Conservation (phyloP, 1,140 invertebrate species). For the Odontomachus brunneus region DNA sequence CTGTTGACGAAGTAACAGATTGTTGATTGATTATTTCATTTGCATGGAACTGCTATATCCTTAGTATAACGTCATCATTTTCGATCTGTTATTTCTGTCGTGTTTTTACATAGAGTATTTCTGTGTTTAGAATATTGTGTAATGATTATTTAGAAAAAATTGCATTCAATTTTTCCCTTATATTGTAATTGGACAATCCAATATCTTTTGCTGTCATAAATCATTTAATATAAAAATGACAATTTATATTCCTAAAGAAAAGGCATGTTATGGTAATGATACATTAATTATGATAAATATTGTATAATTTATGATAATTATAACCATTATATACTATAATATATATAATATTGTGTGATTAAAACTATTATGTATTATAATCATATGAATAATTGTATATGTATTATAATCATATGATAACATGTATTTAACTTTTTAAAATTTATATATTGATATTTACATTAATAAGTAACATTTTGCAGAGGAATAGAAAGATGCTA, state of each 20-base stretch:
- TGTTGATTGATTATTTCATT: conserved; percentile 12
- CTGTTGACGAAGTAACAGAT: not conserved
- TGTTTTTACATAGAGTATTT: not conserved
- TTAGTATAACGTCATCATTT: not conserved
- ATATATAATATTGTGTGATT: no score
- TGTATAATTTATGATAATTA: not conserved
- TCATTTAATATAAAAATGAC: not conserved
- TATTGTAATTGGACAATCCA: not conserved
- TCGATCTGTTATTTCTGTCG: no score
- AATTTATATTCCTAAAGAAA: not conserved
- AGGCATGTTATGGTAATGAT: not conserved
- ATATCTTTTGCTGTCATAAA: not conserved
- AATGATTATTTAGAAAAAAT: not conserved
- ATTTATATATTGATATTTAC: not conserved
- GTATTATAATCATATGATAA: no score
- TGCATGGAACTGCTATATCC: not conserved
- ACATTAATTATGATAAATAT: not conserved
- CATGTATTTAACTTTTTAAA: not conserved
- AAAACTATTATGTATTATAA: no score
- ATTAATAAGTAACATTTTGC: conserved; percentile 18
- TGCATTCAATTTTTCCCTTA: not conserved
- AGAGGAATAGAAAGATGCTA: conserved; percentile 75
- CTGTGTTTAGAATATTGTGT: conserved; percentile 1
- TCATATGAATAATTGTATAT: no score
- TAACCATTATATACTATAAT: not conserved